Percentiles rank a stretch among this genome's conserved stretches.
phyloP scores from a whole-genome alignment of 2,113 vertebrate genomes.

The Rhombomys opimus region DNA sequence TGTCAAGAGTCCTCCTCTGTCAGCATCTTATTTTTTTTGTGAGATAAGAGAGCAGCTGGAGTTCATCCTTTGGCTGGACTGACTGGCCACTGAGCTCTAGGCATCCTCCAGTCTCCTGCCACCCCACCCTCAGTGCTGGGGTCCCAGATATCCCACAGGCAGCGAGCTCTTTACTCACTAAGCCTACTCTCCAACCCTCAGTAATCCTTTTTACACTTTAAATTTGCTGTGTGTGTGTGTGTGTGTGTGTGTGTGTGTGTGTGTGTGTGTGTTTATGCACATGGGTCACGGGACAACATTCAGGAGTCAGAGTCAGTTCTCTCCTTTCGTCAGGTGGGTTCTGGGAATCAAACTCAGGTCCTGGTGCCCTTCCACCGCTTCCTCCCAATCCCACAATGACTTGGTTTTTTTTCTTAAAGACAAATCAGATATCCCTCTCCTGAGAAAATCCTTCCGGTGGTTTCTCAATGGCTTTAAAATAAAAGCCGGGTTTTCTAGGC shows the following conservation, averaged over 20 bases:
- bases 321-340: neutral
- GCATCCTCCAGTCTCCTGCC: neutral
- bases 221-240: neutral
- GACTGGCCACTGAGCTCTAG: neutral
- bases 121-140: neutral
- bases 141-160: neutral
- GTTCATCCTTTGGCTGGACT: neutral
- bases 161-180: neutral
- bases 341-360: neutral
- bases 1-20: neutral
- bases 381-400: neutral
- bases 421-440: neutral
- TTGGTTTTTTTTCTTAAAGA: neutral
- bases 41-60: too few relatives aligned
- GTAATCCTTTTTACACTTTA: neutral
- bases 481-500: neutral
- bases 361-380: neutral
- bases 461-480: neutral
- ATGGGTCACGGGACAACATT: neutral
- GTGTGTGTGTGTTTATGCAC: neutral
- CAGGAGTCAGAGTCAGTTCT: neutral
- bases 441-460: neutral
- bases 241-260: neutral
- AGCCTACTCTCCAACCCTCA: neutral
- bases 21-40: neutral